Percentiles rank a stretch among this genome's conserved stretches.
These are phyloP conservation scores for Bicyclus anynana DNA, from an alignment of 1,140 invertebrate genomes.

Conservation along the genomic window DNA sequence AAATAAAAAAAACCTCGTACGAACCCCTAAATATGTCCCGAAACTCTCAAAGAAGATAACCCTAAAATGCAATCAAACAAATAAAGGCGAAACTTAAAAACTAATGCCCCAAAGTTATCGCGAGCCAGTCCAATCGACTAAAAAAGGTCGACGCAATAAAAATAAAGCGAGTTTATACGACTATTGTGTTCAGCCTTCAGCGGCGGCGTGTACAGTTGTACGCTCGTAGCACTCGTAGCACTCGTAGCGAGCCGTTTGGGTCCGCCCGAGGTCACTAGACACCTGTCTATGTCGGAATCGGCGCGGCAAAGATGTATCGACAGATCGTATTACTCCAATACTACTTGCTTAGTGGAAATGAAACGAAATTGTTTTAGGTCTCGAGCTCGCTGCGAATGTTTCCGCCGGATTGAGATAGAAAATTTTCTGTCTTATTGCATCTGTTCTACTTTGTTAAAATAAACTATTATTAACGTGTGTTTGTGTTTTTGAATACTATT, in stretches of 20 bases:
- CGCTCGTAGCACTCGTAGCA: too few species aligned
- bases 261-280: slow-evolving; percentile 10
- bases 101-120: slow-evolving; percentile 6
- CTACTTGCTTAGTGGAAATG: slow-evolving; percentile 9
- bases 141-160: slow-evolving; percentile 30
- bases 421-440: background rate
- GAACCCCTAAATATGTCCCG: background rate
- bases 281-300: slow-evolving; percentile 19
- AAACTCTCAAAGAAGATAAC: background rate
- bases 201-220: too few species aligned
- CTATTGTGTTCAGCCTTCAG: too few species aligned
- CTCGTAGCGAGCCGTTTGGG: slow-evolving; percentile 4
- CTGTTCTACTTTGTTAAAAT: background rate
- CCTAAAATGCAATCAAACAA: slow-evolving; percentile 6
- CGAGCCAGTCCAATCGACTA: slow-evolving; percentile 8
- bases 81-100: slow-evolving; percentile 8
- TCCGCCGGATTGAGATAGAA: background rate
- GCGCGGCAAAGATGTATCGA: slow-evolving; percentile 10
- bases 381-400: background rate
- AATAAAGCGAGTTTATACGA: slow-evolving; percentile 26
- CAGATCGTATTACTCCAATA: slow-evolving; percentile 9
- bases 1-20: background rate
- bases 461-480: background rate
- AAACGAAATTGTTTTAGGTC: slow-evolving; percentile 7
- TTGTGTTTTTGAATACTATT: background rate